A percentile compares a stretch with the other conserved stretches of the same genome.
Conservation (phyloP, 2,888 invertebrate species). For the Endotricha flammealis region DNA sequence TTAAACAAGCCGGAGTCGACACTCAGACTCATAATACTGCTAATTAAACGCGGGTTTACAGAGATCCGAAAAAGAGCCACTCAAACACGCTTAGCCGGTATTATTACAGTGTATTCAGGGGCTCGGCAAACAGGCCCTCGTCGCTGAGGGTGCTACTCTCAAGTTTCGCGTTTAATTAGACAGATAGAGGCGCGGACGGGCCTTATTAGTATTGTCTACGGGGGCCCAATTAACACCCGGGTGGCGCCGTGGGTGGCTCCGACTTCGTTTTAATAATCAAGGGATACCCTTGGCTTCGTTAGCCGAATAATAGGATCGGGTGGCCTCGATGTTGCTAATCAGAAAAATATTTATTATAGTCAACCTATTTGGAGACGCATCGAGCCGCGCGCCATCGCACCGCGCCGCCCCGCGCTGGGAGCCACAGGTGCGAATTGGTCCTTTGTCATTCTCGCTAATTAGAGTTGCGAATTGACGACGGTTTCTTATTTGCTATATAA, state of each 20-base stretch:
- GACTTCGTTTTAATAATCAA: conserved; percentile 76
- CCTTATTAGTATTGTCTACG: conserved; percentile 79
- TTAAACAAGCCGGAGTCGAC: conserved; percentile 73
- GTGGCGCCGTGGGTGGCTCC: conserved; percentile 67
- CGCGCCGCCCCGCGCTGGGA: too few species aligned
- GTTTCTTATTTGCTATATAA: conserved; percentile 2
- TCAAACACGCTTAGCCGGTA: conserved; percentile 77
- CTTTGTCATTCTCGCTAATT: conserved; percentile 24
- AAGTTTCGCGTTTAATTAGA: conserved; percentile 79
- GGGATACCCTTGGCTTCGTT: conserved; percentile 73
- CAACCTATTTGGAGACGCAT: conserved; percentile 6
- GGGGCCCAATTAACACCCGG: conserved; percentile 77
- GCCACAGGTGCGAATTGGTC: conserved; percentile 32
- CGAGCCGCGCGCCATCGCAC: too few species aligned
- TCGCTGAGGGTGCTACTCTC: conserved; percentile 74
- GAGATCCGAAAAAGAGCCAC: conserved; percentile 77
- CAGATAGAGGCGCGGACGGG: conserved; percentile 77
- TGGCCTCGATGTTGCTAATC: conserved; percentile 38
- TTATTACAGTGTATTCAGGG: conserved; percentile 76
- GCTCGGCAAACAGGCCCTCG: conserved; percentile 72
- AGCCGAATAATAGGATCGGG: conserved; percentile 71
- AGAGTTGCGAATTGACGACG: conserved; percentile 12
- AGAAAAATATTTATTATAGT: conserved; percentile 20
- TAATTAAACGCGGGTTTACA: conserved; percentile 77
- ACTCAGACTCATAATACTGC: conserved; percentile 75